Conservation (phyloP, 2,888 invertebrate species). For the Noctua comes region DNA sequence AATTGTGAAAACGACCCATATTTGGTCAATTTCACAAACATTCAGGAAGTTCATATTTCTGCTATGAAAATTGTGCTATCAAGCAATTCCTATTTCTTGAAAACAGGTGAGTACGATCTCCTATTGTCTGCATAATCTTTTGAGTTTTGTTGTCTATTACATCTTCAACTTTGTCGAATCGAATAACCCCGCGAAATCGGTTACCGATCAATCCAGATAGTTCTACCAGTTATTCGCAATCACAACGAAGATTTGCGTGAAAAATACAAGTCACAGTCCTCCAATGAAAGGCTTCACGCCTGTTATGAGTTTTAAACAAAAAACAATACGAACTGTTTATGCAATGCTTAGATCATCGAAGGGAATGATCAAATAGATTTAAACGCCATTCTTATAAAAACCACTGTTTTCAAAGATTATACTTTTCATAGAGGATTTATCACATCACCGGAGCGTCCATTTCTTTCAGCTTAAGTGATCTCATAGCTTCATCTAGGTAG, state of each 20-base stretch:
- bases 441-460: not conserved
- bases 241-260: constrained; percentile 32
- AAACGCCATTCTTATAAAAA: not conserved
- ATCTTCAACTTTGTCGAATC: constrained; percentile 17
- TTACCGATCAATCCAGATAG: constrained; percentile 17
- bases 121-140: not conserved
- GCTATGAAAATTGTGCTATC: not conserved
- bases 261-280: constrained; percentile 30
- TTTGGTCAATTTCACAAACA: not conserved
- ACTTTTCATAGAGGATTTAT: not conserved
- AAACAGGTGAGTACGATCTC: not conserved
- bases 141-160: not conserved
- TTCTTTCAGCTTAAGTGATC: not conserved
- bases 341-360: constrained; percentile 30
- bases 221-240: constrained; percentile 10
- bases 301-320: constrained; percentile 6
- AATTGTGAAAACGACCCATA: not conserved
- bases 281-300: constrained; percentile 19
- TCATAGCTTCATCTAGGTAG: not conserved
- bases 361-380: constrained; percentile 2
- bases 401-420: not conserved
- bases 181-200: constrained; percentile 10
- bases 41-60: not conserved
- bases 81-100: not conserved
- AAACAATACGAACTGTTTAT: constrained; percentile 12